Evolutionary conservation across 1,140 invertebrate genomes (phyloP).

Genomic region (Protaetia brevitarsis): DNA sequence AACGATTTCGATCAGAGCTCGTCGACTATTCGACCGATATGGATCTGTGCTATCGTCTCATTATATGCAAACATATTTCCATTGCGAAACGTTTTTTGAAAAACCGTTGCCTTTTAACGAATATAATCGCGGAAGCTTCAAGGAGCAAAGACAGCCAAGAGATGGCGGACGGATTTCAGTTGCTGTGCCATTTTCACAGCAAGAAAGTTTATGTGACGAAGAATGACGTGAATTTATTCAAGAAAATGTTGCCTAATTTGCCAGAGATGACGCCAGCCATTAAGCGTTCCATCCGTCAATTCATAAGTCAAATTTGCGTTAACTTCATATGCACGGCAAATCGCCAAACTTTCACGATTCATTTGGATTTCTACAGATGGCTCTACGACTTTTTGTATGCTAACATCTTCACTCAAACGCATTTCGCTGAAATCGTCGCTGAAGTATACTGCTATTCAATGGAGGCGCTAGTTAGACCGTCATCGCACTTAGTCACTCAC

Average conservation of each 20-base stretch:
- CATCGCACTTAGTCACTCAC: background rate
- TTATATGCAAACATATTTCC: background rate
- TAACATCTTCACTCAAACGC: background rate
- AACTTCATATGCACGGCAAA: background rate
- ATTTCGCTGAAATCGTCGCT: background rate
- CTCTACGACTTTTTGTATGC: background rate
- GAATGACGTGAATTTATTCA: background rate
- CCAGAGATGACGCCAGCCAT: background rate
- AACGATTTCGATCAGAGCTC: background rate
- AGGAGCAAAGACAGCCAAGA: background rate
- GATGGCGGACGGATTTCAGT: background rate
- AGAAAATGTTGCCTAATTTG: background rate
- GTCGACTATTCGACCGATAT: background rate
- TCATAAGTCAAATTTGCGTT: background rate
- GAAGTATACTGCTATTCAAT: background rate
- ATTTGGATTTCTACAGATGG: background rate
- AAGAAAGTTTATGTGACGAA: background rate
- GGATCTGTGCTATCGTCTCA: background rate
- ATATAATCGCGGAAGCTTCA: background rate
- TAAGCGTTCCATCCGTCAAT: background rate
- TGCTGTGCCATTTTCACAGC: background rate
- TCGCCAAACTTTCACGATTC: no score
- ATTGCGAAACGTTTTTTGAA: background rate
- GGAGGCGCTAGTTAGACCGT: background rate
- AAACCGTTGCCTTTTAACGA: background rate